Percentiles rank a stretch among this genome's conserved stretches.
These are phyloP conservation scores for Colletes collaris DNA, from an alignment of 2,888 invertebrate genomes.

Conservation along the genomic window DNA sequence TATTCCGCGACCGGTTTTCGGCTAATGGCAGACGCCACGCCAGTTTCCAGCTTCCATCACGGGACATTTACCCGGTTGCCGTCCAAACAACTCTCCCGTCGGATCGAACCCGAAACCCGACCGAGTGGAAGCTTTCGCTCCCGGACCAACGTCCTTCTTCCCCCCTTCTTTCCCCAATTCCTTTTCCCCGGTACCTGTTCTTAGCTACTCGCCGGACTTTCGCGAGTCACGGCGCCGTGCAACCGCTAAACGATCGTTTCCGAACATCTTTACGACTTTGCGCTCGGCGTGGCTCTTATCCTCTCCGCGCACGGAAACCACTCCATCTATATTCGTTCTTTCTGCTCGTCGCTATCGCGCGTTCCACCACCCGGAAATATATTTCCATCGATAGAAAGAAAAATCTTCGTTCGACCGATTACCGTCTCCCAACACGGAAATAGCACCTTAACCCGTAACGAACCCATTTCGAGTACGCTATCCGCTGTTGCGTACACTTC, in stretches of 20 bases:
- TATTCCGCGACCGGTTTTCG: constrained; percentile 45
- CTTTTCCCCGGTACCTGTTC: constrained; percentile 1
- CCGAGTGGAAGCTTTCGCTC: background rate
- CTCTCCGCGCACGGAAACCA: background rate
- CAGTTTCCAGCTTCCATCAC: constrained; percentile 37
- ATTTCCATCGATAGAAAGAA: too few species aligned
- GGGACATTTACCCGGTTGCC: constrained; percentile 37
- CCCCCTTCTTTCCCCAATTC: background rate
- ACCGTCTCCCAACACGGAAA: too few species aligned
- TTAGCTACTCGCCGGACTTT: background rate
- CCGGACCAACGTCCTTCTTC: background rate
- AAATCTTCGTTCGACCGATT: too few species aligned
- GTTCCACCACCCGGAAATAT: too few species aligned
- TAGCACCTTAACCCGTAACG: too few species aligned
- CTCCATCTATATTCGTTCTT: too few species aligned
- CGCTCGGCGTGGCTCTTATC: background rate
- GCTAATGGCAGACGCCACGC: constrained; percentile 39
- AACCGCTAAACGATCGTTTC: constrained; percentile 4
- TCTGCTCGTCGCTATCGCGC: too few species aligned
- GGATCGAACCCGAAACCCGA: constrained; percentile 12
- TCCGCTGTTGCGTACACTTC: too few species aligned
- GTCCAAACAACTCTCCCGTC: constrained; percentile 31
- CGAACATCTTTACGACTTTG: constrained; percentile 27
- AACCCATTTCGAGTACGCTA: too few species aligned
- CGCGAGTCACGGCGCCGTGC: background rate